phyloP scores from a whole-genome alignment of 2,113 vertebrate species.

The Gobius niger region DNA sequence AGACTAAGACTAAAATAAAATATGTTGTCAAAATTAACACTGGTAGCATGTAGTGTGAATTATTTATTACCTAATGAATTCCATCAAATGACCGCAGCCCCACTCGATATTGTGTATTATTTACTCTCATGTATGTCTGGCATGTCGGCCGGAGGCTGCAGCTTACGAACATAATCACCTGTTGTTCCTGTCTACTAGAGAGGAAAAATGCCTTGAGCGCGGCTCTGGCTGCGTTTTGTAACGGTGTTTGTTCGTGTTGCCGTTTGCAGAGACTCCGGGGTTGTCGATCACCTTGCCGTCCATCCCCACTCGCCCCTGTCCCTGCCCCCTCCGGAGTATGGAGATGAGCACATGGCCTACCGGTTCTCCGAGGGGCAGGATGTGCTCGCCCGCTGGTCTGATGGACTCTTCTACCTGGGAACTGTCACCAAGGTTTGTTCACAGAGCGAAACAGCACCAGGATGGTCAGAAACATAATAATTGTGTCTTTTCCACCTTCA shows the following conservation, averaged over 20 bases:
- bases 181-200: slow-evolving; percentile 31
- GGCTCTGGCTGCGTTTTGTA: neutral
- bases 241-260: neutral
- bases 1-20: too few species aligned
- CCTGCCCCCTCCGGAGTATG: slow-evolving; percentile 88
- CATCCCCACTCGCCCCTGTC: slow-evolving; percentile 84
- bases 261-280: slow-evolving; percentile 88
- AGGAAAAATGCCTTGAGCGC: slow-evolving; percentile 24
- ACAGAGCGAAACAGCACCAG: neutral
- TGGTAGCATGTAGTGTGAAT: too few species aligned
- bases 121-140: neutral
- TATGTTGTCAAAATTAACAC: too few species aligned
- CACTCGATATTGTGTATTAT: too few species aligned
- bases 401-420: slow-evolving; percentile 98
- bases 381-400: slow-evolving; percentile 98
- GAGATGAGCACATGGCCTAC: slow-evolving; percentile 82
- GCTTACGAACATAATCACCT: slow-evolving; percentile 38
- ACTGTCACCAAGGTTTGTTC: slow-evolving; percentile 93
- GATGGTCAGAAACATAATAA: neutral
- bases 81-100: too few species aligned
- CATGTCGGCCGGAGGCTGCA: neutral
- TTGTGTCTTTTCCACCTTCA: slow-evolving; percentile 64
- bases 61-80: too few species aligned
- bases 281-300: slow-evolving; percentile 90
- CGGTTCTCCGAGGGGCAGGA: slow-evolving; percentile 98